phyloP scores from a whole-genome alignment of 37 sponge, comb jelly and placozoan genomes.

The Bolinopsis microptera region DNA sequence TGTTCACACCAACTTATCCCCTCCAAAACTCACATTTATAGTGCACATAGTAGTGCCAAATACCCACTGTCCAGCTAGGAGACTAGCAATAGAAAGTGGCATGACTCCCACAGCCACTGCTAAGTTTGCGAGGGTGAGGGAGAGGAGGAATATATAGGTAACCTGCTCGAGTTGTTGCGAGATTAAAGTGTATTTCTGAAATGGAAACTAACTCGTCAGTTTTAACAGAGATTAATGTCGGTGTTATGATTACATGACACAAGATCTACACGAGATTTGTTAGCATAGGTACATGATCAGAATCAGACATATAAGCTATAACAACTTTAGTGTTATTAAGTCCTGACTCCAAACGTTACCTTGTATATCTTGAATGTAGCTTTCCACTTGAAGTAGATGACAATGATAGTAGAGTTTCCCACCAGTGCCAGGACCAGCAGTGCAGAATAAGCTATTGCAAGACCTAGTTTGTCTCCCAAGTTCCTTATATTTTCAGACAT shows the following conservation, averaged over 20 bases:
- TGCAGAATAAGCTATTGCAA: neutral
- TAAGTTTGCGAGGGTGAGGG: slow-evolving; percentile 30
- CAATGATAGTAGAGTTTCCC: neutral
- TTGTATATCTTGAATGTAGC: slow-evolving; percentile 8
- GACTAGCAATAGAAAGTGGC: slow-evolving; percentile 34
- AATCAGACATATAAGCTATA: too few relatives aligned
- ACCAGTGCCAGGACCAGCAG: neutral
- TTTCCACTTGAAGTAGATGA: slow-evolving; percentile 23
- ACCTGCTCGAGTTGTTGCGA: neutral
- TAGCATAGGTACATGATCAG: too few relatives aligned
- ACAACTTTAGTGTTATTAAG: too few relatives aligned
- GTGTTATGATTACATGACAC: too few relatives aligned
- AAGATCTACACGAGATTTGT: too few relatives aligned
- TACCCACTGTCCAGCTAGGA: neutral
- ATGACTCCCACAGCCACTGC: neutral
- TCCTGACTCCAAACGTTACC: too few relatives aligned
- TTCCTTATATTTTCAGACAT: neutral
- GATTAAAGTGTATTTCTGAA: neutral
- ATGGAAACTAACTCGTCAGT: neutral
- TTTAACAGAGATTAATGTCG: too few relatives aligned
- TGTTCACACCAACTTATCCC: too few relatives aligned
- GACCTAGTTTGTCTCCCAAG: neutral
- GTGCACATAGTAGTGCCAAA: slow-evolving; percentile 27
- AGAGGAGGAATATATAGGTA: slow-evolving; percentile 20
- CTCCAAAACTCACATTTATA: neutral